phyloP scores from a whole-genome alignment of 2,888 invertebrate genomes.

The Tipula lateralis region DNA sequence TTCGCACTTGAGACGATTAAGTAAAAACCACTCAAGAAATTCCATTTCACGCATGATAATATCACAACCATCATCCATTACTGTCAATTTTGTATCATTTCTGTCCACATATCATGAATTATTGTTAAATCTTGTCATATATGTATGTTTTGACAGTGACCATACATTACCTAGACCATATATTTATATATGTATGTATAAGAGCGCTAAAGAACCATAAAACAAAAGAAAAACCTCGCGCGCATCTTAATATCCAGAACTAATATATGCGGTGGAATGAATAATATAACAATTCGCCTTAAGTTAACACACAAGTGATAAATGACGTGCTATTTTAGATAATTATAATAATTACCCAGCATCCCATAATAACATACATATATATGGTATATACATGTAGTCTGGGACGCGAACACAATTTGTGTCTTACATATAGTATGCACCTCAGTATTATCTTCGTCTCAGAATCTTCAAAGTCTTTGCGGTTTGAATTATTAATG shows the following conservation, averaged over 20 bases:
- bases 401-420: slow-evolving; percentile 20
- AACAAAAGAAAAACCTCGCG: not conserved
- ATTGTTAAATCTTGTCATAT: not conserved
- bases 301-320: slow-evolving; percentile 24
- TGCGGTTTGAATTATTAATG: not conserved
- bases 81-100: not conserved
- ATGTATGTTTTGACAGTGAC: not conserved
- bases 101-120: slow-evolving; percentile 4
- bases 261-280: not conserved
- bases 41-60: not conserved
- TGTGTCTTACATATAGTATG: not conserved
- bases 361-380: not conserved
- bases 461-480: slow-evolving; percentile 24
- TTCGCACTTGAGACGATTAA: not conserved
- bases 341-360: slow-evolving; percentile 13
- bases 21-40: not conserved
- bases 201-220: not conserved
- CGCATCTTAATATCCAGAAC: slow-evolving; percentile 19
- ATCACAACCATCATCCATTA: slow-evolving; percentile 1
- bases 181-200: too few relatives aligned
- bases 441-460: not conserved
- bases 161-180: not conserved
- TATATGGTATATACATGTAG: not conserved
- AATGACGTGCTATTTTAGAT: slow-evolving; percentile 19
- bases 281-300: slow-evolving; percentile 11